Evolutionary conservation across 2,113 vertebrate genomes (phyloP), one percentile per base, ranked within the genome.

Genomic region (Zosterops pallidus): DNA sequence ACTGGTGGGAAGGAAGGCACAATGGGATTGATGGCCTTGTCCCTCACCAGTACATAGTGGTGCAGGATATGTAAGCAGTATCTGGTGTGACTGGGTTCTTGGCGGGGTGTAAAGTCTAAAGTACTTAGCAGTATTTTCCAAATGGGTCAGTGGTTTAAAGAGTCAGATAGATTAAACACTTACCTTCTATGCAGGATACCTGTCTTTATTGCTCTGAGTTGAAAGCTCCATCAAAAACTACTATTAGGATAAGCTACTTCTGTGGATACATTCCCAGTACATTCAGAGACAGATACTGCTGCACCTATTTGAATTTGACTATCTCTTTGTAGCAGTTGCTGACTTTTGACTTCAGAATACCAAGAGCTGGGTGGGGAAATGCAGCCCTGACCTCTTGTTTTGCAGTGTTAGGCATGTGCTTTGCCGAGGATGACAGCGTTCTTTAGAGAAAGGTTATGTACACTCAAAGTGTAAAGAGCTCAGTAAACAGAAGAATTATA

Each of bases 1-100:
- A 99, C 98, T 99, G 99, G 99, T 99, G 99, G 99, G 99, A 99
- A 98, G 99, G 99, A 53, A 97, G 99, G 37, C 99, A 99, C 98
- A 99, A 99, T 0, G 99, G 99, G 41, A 97, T 99, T 9, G 99
- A 99, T 11, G 99, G 99, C 63, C 98, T 99, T 50, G 99, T 99
- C 75, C 99, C 99, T 23, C 99, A 99, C 94, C 99, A 99, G 97
- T 99, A 99, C 91, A 99, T 99, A 14, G 99, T 99, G 84, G 99
- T 99, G 94, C 99, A 99, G 92, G 99, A 99, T 78, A 99, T 99
- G 99, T 99, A 98, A 99, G 99, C 98, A 85, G 77, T 20, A 47
- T 44, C 91, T 95, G 7, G 2, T 47, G 42, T 63, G 9, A 8
- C 20, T 14, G 15, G 29, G 24, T 76, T 94, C 52, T 71, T 78